phyloP scores from a whole-genome alignment of 2,797 vertebrate genomes.

The Aldrovandia affinis region DNA sequence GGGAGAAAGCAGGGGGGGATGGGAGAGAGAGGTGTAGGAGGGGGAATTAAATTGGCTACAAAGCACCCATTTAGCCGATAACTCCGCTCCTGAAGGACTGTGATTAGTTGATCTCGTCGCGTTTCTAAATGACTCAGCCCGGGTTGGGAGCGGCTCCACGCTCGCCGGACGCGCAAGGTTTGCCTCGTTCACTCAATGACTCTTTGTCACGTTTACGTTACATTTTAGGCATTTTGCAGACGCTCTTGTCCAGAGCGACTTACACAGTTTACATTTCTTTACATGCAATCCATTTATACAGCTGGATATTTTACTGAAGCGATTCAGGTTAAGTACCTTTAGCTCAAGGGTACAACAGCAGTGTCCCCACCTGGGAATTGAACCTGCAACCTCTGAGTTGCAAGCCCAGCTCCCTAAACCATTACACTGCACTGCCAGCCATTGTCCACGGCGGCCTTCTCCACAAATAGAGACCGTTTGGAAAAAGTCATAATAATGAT shows the following conservation, averaged over 20 bases:
- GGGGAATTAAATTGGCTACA: slow-evolving; percentile 13
- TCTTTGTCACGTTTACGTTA: neutral
- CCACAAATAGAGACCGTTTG: too few relatives aligned
- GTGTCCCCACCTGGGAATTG: too few relatives aligned
- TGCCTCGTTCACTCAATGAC: neutral
- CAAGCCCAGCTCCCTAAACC: too few relatives aligned
- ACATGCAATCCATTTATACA: too few relatives aligned
- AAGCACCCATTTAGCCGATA: neutral
- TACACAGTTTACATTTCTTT: too few relatives aligned
- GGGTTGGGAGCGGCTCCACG: neutral
- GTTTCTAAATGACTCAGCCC: neutral
- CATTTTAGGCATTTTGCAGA: too few relatives aligned
- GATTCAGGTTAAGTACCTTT: too few relatives aligned
- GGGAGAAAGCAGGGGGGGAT: slow-evolving; percentile 10
- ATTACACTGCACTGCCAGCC: too few relatives aligned
- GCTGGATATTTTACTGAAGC: too few relatives aligned
- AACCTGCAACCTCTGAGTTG: too few relatives aligned
- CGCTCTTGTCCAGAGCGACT: too few relatives aligned
- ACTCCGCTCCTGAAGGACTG: neutral
- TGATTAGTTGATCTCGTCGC: neutral
- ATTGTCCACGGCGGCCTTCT: neutral
- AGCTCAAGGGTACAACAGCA: too few relatives aligned
- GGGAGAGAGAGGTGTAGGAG: slow-evolving; percentile 39
- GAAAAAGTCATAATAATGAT: neutral
- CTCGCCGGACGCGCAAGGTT: neutral